A percentile compares a stretch with the other conserved stretches of the same genome.
Conservation (phyloP, 2,888 invertebrate species). For the Phytoseiulus persimilis region DNA sequence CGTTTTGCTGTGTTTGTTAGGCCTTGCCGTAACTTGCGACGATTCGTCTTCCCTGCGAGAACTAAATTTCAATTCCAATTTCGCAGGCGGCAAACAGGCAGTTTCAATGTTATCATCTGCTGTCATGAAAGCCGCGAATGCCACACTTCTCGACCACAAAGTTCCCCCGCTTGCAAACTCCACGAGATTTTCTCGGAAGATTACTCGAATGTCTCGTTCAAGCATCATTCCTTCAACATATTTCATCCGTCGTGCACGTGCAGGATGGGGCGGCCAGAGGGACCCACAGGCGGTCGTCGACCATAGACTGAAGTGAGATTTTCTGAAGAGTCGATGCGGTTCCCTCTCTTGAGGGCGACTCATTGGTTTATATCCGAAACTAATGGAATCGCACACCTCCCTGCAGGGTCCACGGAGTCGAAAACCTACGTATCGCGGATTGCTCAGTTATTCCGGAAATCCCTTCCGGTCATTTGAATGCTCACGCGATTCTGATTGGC, state of each 20-base stretch:
- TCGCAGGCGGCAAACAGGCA: background rate
- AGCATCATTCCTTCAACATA: background rate
- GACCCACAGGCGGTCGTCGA: slow-evolving; percentile 17
- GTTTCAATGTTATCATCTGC: background rate
- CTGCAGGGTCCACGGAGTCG: background rate
- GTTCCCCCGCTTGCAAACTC: background rate
- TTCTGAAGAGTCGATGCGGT: no score
- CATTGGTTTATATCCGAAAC: no score
- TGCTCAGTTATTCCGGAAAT: background rate
- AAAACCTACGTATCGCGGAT: background rate
- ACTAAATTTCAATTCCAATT: background rate
- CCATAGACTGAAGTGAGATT: background rate
- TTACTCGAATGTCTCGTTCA: slow-evolving; percentile 16
- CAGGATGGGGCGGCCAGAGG: background rate
- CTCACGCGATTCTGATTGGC: slow-evolving; percentile 20
- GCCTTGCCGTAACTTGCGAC: no score
- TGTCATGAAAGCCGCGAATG: slow-evolving; percentile 1
- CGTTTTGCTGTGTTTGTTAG: no score
- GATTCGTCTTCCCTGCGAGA: no score
- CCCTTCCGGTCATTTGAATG: slow-evolving; percentile 15
- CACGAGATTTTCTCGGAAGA: slow-evolving; percentile 20
- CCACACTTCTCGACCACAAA: background rate
- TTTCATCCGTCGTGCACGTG: slow-evolving; percentile 25
- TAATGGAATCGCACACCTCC: background rate
- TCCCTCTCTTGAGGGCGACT: no score